Evolutionary conservation across 2,113 vertebrate species (phyloP).

Genomic region (Oreotragus oreotragus): DNA sequence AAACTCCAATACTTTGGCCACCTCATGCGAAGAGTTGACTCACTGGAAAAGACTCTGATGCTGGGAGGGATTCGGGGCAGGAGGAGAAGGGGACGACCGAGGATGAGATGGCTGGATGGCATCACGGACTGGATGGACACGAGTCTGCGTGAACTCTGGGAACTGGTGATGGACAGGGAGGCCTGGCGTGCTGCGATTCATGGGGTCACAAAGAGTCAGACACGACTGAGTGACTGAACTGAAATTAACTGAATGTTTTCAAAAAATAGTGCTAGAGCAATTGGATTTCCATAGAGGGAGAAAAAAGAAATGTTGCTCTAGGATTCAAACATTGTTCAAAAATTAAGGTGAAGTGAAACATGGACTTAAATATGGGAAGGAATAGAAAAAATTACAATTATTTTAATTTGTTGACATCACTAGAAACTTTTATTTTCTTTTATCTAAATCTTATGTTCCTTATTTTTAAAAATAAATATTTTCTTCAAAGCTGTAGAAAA

Average conservation of each 20-base stretch:
- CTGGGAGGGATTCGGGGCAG: too few relatives aligned
- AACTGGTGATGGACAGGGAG: too few relatives aligned
- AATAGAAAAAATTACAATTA: background rate
- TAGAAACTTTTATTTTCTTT: background rate
- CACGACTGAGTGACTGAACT: too few relatives aligned
- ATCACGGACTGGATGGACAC: rapidly evolving
- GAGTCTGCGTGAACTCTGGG: too few relatives aligned
- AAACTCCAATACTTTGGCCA: too few relatives aligned
- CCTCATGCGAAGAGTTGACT: too few relatives aligned
- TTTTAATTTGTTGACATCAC: background rate
- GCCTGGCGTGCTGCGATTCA: rapidly evolving
- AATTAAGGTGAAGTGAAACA: background rate
- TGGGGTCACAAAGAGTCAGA: too few relatives aligned
- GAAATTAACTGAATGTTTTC: background rate
- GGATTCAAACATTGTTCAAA: background rate
- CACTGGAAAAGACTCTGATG: too few relatives aligned
- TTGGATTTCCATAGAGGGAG: too few relatives aligned
- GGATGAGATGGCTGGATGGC: too few relatives aligned
- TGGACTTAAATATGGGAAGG: background rate
- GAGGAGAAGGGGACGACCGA: too few relatives aligned
- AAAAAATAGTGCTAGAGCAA: background rate
- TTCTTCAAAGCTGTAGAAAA: background rate
- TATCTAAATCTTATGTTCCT: background rate
- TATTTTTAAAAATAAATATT: background rate
- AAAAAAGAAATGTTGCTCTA: background rate